A percentile compares a stretch with the other conserved stretches of the same genome.
Evolutionary conservation across 2,113 vertebrate genomes (phyloP).

Genomic region (Chaetorhynchus papuensis): DNA sequence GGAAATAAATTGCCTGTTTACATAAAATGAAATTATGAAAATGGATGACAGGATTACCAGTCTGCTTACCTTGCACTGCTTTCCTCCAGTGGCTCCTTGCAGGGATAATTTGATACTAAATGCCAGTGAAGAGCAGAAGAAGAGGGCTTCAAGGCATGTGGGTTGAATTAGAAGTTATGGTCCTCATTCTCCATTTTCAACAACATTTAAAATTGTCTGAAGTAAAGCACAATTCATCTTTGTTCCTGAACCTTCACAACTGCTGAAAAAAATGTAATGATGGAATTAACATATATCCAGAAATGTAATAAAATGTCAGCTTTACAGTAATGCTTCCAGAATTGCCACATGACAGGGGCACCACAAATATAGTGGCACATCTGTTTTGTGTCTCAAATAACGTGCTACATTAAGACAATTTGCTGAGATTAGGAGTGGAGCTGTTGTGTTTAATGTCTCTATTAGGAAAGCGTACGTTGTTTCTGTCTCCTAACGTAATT

Average conservation of each 20-base stretch:
- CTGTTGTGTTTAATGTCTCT: background rate
- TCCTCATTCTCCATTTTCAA: background rate
- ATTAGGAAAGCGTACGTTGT: background rate
- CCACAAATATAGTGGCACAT: background rate
- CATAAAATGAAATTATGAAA: background rate
- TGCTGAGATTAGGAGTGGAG: background rate
- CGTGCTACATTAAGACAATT: background rate
- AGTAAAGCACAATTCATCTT: background rate
- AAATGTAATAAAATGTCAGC: slow-evolving; percentile 12
- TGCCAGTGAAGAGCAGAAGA: background rate
- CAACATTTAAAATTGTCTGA: background rate
- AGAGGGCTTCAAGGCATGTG: background rate
- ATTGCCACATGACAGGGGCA: background rate
- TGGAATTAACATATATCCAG: background rate
- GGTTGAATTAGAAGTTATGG: background rate
- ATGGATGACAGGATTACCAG: background rate
- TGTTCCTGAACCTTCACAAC: background rate
- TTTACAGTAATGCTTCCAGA: background rate
- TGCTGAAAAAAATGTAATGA: background rate
- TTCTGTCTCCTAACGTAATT: background rate
- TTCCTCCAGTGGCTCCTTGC: background rate
- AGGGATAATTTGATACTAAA: background rate
- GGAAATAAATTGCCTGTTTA: slow-evolving; percentile 11
- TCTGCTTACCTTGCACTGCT: background rate
- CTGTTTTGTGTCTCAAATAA: background rate